These are phyloP conservation scores for Sitobion miscanthi DNA, from an alignment of 1,140 invertebrate genomes.

Conservation along the genomic window DNA sequence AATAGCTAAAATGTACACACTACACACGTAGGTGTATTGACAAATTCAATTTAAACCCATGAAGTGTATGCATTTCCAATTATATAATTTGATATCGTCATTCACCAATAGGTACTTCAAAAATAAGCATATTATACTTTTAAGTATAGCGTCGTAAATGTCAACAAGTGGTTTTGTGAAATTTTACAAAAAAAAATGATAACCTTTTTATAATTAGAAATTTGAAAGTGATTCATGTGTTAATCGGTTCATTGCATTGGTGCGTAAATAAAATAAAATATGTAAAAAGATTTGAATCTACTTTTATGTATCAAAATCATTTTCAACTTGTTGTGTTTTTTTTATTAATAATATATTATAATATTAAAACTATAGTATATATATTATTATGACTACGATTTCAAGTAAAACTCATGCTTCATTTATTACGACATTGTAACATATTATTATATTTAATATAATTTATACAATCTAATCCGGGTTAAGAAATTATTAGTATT, in stretches of 20 bases:
- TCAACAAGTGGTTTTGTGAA: not conserved
- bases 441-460: not conserved
- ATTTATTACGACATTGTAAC: not conserved
- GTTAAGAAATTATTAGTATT: not conserved
- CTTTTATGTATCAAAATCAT: not conserved
- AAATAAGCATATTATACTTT: not conserved
- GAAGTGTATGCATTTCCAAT: not conserved
- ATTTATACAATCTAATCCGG: not conserved
- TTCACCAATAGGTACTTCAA: not conserved
- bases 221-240: not conserved
- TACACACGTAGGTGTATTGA: not conserved
- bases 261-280: not conserved
- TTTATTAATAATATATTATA: not conserved
- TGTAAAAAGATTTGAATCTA: not conserved
- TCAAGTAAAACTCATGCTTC: not conserved
- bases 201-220: not conserved
- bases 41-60: not conserved
- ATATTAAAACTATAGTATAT: too few species aligned
- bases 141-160: not conserved
- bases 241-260: not conserved
- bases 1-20: not conserved
- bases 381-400: too few species aligned
- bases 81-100: not conserved
- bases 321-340: not conserved
- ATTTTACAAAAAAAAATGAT: not conserved